These are phyloP conservation scores for Caenorhabditis doughertyi DNA, from an alignment of 2,888 invertebrate species.

Conservation along the genomic window DNA sequence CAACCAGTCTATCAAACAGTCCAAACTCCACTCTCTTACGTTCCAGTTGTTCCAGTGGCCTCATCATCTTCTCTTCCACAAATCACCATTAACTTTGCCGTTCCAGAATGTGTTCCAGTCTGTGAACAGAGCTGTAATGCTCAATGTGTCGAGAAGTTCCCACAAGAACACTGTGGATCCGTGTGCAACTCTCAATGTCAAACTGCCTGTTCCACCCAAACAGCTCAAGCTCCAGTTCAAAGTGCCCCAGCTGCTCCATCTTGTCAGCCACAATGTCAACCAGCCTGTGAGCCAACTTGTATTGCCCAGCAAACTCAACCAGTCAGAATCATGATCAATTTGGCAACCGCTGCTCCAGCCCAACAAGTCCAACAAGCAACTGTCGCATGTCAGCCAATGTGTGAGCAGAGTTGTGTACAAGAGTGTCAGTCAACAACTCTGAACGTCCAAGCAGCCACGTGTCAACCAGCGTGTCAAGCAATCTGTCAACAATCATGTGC, in stretches of 20 bases:
- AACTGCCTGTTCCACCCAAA: conserved; percentile 59
- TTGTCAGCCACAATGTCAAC: conserved; percentile 62
- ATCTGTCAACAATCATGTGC: conserved; percentile 68
- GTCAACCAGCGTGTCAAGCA: conserved; percentile 66
- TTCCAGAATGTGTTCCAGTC: conserved; percentile 72
- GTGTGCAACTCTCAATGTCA: conserved; percentile 65
- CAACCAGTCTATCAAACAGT: conserved; percentile 47
- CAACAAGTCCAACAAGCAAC: conserved; percentile 20
- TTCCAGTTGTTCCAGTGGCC: conserved; percentile 58
- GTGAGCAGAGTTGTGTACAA: conserved; percentile 66
- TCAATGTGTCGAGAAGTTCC: conserved; percentile 71
- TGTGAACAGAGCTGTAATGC: conserved; percentile 73
- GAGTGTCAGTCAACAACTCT: conserved; percentile 60
- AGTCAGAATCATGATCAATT: conserved; percentile 53
- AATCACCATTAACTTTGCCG: conserved; percentile 68
- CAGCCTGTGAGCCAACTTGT: conserved; percentile 67
- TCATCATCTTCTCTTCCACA: conserved; percentile 16
- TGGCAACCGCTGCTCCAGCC: conserved; percentile 4
- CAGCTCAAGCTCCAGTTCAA: conserved; percentile 21
- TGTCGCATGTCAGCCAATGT: conserved; percentile 63
- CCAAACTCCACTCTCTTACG: conserved; percentile 42
- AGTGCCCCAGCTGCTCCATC: conserved; percentile 39
- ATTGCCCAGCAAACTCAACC: conserved; percentile 54
- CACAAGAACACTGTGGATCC: conserved; percentile 71
- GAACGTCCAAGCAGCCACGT: conserved; percentile 61